phyloP scores from a whole-genome alignment of 2,888 invertebrate genomes.

The Tetramorium bicarinatum region DNA sequence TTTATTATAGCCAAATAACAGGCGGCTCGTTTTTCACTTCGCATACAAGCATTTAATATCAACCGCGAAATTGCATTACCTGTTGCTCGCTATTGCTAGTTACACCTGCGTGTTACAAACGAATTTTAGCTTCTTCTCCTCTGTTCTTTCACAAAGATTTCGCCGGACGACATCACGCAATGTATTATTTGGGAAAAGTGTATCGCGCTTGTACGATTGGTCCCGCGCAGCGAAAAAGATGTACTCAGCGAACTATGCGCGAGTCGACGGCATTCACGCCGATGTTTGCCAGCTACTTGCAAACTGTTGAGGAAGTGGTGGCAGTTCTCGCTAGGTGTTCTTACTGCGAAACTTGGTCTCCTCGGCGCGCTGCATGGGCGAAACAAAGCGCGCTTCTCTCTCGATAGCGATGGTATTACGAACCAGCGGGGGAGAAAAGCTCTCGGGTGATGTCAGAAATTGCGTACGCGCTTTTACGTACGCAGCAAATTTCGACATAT shows the following conservation, averaged over 20 bases:
- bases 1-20: constrained; percentile 3
- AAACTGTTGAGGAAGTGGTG: constrained; percentile 50
- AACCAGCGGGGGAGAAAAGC: constrained; percentile 17
- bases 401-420: constrained; percentile 13
- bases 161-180: not conserved
- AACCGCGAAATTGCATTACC: constrained; percentile 11
- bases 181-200: not conserved
- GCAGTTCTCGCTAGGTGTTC: constrained; percentile 43
- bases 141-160: constrained; percentile 2
- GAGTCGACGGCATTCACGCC: constrained; percentile 16
- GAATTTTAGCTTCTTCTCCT: not conserved
- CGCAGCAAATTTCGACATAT: not conserved
- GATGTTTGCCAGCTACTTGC: constrained; percentile 52
- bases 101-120: not conserved
- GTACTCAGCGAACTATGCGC: constrained; percentile 25
- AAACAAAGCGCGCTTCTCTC: constrained; percentile 36
- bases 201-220: constrained; percentile 9
- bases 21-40: not conserved
- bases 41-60: not conserved
- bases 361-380: constrained; percentile 13
- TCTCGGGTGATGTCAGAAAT: constrained; percentile 39
- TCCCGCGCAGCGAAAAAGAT: constrained; percentile 16
- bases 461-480: not conserved
- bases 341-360: constrained; percentile 49
- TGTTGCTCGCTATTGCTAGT: constrained; percentile 27